phyloP scores from a whole-genome alignment of 2,113 vertebrate genomes.

The Emydura subglobosa region DNA sequence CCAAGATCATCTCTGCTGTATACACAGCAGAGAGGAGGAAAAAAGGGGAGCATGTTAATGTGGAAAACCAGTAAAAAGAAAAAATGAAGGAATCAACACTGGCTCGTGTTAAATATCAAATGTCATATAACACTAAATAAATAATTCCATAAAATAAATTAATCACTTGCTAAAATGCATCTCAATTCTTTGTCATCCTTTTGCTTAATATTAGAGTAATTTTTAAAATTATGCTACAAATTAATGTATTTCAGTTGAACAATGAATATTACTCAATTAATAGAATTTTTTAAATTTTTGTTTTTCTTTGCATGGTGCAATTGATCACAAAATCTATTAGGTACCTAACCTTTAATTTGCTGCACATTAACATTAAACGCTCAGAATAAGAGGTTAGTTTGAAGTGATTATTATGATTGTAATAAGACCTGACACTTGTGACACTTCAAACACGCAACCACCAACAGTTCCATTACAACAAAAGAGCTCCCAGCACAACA shows the following conservation, averaged over 20 bases:
- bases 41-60: background rate
- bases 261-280: background rate
- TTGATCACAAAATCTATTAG: slow-evolving; percentile 66
- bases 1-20: background rate
- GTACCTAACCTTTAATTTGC: slow-evolving; percentile 73
- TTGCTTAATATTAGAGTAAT: background rate
- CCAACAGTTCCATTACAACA: slow-evolving; percentile 88
- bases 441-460: slow-evolving; percentile 90
- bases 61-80: slow-evolving; percentile 12
- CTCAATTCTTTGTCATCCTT: background rate
- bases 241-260: background rate
- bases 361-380: slow-evolving; percentile 61
- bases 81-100: slow-evolving; percentile 25
- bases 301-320: background rate
- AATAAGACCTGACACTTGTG: slow-evolving; percentile 92
- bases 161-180: background rate
- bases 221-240: slow-evolving; percentile 1
- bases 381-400: slow-evolving; percentile 77
- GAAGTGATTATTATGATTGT: slow-evolving; percentile 82
- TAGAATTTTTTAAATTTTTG: background rate
- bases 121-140: background rate
- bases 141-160: background rate
- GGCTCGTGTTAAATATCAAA: background rate
- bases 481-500: slow-evolving; percentile 85
- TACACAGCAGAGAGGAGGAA: background rate